Percentiles rank a stretch among this genome's conserved stretches.
Evolutionary conservation across 2,888 invertebrate genomes (phyloP).

Genomic region (Brenthis hecate): DNA sequence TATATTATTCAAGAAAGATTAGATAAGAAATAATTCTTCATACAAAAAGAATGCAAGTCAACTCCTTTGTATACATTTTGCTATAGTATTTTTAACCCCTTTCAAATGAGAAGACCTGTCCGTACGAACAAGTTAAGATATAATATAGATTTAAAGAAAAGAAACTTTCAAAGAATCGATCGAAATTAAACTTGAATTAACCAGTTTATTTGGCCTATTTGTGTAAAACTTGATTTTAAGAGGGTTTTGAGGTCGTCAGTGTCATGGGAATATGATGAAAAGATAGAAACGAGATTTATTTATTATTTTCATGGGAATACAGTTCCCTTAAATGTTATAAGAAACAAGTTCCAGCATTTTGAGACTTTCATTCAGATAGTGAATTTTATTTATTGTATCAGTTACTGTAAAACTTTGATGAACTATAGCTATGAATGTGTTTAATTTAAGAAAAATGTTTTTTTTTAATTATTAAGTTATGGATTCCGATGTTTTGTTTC

Average conservation of each 20-base stretch:
- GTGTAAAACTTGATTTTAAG: constrained; percentile 22
- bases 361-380: background rate
- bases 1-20: no score
- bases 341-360: constrained; percentile 7
- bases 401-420: background rate
- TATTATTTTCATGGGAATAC: constrained; percentile 23
- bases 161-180: constrained; percentile 18
- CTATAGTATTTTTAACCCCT: background rate
- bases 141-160: constrained; percentile 18
- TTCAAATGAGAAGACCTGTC: constrained; percentile 33
- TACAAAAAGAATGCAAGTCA: no score
- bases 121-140: constrained; percentile 37
- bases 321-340: background rate
- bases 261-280: constrained; percentile 28
- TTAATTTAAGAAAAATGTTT: background rate
- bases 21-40: no score
- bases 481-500: no score
- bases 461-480: constrained; percentile 7
- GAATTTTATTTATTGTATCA: background rate
- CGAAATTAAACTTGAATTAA: constrained; percentile 27
- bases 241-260: constrained; percentile 30
- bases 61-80: no score
- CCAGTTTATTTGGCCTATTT: constrained; percentile 19
- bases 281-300: constrained; percentile 14
- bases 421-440: background rate